phyloP scores from a whole-genome alignment of 2,888 invertebrate species.

The Melipona beecheii region DNA sequence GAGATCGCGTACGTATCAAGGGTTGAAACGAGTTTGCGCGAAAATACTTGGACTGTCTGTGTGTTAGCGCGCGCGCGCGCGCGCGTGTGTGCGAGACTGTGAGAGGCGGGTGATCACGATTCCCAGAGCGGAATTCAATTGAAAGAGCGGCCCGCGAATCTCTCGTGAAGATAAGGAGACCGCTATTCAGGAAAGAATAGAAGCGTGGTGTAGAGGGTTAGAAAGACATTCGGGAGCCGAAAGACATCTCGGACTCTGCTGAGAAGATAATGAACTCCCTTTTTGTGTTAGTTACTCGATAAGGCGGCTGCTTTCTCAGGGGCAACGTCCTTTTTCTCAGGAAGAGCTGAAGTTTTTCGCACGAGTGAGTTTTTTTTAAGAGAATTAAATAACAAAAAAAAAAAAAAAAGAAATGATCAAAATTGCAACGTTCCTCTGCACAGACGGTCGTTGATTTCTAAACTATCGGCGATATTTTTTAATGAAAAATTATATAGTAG shows the following conservation, averaged over 20 bases:
- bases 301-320: constrained; percentile 42
- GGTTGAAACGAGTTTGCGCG: constrained; percentile 31
- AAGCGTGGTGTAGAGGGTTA: constrained; percentile 55
- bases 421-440: background rate
- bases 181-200: constrained; percentile 66
- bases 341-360: background rate
- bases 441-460: too few species aligned
- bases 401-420: background rate
- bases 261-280: constrained; percentile 63
- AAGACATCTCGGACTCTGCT: constrained; percentile 54
- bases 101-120: constrained; percentile 64
- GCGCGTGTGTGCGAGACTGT: constrained; percentile 46
- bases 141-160: constrained; percentile 76
- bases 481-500: background rate
- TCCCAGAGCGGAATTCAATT: constrained; percentile 72
- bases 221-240: constrained; percentile 65
- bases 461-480: too few species aligned
- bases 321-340: background rate
- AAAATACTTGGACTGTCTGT: constrained; percentile 8
- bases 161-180: constrained; percentile 80
- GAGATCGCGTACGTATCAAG: constrained; percentile 16
- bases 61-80: constrained; percentile 17
- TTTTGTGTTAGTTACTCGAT: constrained; percentile 67
- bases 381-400: background rate
- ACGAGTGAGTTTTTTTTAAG: background rate